Conservation (phyloP, 2,888 invertebrate genomes). For the Drosophila demipolita region DNA sequence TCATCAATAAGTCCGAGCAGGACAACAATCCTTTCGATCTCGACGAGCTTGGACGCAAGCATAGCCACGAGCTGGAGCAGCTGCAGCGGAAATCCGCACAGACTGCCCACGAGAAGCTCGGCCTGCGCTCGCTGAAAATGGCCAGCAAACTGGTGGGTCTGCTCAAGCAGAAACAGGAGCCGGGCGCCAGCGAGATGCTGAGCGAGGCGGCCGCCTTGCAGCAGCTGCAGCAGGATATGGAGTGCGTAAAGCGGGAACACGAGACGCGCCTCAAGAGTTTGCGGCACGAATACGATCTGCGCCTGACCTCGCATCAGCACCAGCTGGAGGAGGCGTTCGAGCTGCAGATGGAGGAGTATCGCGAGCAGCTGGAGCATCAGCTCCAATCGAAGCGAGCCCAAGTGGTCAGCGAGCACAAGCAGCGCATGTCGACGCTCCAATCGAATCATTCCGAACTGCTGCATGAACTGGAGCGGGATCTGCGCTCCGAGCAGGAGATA, state of each 20-base stretch:
- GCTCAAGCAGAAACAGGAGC: conserved; percentile 66
- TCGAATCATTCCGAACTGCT: conserved; percentile 83
- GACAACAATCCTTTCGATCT: conserved; percentile 85
- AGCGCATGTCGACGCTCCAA: conserved; percentile 83
- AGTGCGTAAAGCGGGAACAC: conserved; percentile 76
- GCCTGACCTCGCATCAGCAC: conserved; percentile 85
- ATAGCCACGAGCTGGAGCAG: conserved; percentile 84
- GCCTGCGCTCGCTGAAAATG: conserved; percentile 71
- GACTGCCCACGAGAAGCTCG: conserved; percentile 74
- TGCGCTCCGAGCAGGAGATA: conserved; percentile 88
- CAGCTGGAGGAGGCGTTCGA: conserved; percentile 86
- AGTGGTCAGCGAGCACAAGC: conserved; percentile 86
- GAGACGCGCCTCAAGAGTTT: conserved; percentile 84
- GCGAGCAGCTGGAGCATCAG: conserved; percentile 83
- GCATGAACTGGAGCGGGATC: conserved; percentile 83
- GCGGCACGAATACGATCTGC: conserved; percentile 83
- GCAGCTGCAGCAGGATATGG: conserved; percentile 81
- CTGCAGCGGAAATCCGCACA: conserved; percentile 86
- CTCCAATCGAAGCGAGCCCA: conserved; percentile 86
- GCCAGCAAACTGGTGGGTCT: conserved; percentile 78
- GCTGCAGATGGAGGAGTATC: conserved; percentile 84
- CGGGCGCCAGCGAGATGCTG: conserved; percentile 20
- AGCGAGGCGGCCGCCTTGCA: conserved; percentile 47
- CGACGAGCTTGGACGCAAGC: conserved; percentile 83
- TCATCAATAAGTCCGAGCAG: conserved; percentile 84